phyloP scores from a whole-genome alignment of 2,888 invertebrate genomes.

The Hydrotaea diabolus region DNA sequence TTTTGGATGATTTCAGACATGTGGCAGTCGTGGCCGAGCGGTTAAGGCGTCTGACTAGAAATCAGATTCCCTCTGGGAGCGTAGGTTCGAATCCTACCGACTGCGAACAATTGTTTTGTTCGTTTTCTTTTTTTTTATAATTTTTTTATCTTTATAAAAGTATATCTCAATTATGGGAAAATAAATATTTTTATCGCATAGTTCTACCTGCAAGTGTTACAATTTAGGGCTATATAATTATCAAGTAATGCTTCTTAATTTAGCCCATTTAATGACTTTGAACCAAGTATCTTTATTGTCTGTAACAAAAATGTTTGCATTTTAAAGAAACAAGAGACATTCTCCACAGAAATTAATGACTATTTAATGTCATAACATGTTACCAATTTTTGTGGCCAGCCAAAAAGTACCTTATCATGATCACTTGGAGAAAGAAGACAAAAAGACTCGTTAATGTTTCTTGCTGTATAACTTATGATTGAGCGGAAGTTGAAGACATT shows the following conservation, averaged over 20 bases:
- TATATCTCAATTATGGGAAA: too few species aligned
- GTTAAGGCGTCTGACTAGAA: slow-evolving; percentile 81
- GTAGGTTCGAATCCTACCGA: slow-evolving; percentile 81
- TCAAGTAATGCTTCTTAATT: too few species aligned
- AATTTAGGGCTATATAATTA: too few species aligned
- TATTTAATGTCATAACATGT: slow-evolving; percentile 43
- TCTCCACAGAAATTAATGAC: slow-evolving; percentile 28
- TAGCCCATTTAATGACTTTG: too few species aligned
- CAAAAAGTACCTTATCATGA: slow-evolving; percentile 26
- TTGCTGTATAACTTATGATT: slow-evolving; percentile 23
- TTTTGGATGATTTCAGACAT: neutral
- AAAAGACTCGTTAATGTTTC: slow-evolving; percentile 34
- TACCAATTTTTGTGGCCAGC: slow-evolving; percentile 17
- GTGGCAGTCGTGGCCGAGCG: slow-evolving; percentile 81
- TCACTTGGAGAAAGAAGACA: neutral
- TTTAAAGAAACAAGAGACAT: slow-evolving; percentile 4
- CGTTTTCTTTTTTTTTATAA: neutral
- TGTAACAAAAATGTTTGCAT: neutral
- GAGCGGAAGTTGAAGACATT: slow-evolving; percentile 47
- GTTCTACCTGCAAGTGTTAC: neutral
- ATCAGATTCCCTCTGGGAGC: slow-evolving; percentile 81
- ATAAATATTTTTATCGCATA: too few species aligned
- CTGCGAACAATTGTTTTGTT: slow-evolving; percentile 71
- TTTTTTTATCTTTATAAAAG: too few species aligned
- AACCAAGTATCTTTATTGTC: too few species aligned